A percentile compares a stretch with the other conserved stretches of the same genome.
Conservation (phyloP, 1,140 invertebrate species). For the Atopsyche davidsoni region DNA sequence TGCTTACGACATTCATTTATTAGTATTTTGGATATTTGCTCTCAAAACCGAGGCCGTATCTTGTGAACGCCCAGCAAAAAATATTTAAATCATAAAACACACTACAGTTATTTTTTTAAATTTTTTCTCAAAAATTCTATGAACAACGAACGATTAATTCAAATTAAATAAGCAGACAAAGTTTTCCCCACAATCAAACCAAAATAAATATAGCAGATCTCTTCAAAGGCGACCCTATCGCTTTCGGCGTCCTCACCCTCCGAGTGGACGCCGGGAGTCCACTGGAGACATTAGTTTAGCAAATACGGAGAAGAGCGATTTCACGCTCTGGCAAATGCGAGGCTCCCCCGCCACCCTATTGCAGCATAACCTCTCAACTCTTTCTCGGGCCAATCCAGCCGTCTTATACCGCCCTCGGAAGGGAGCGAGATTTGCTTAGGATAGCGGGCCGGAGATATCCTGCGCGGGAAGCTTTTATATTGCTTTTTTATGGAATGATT, state of each 20-base stretch:
- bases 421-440: constrained; percentile 20
- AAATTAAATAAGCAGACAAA: not conserved
- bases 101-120: too few species aligned
- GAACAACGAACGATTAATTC: too few species aligned
- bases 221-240: not conserved
- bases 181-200: not conserved
- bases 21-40: too few species aligned
- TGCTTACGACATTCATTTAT: too few species aligned
- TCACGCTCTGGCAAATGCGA: constrained; percentile 23
- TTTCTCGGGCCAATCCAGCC: not conserved
- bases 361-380: constrained; percentile 8
- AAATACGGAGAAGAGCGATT: constrained; percentile 27
- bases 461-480: constrained; percentile 12
- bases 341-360: constrained; percentile 15
- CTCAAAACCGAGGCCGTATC: too few species aligned
- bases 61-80: too few species aligned
- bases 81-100: too few species aligned
- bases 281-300: constrained; percentile 28
- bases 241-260: constrained; percentile 8
- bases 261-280: constrained; percentile 14
- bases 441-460: not conserved
- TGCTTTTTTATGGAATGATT: constrained; percentile 21
- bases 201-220: too few species aligned
- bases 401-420: not conserved
- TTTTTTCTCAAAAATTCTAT: too few species aligned